Base-by-base conservation (phyloP, 2,797 vertebrate species). In the Setipinna tenuifilis region DNA sequence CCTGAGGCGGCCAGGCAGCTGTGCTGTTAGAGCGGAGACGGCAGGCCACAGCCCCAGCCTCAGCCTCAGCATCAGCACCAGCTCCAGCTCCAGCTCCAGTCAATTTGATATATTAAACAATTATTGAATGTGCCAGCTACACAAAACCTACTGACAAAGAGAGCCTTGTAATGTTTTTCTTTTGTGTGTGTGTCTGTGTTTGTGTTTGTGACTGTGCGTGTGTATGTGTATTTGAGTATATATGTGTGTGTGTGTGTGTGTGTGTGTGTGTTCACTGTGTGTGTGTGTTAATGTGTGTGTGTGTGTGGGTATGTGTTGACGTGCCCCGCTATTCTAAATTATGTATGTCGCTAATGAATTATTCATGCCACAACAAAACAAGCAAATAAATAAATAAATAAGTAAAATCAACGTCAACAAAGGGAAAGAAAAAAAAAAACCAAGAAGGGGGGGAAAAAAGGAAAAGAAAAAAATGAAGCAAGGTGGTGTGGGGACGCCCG, bases 91-190 rank as follows among this genome's bases (percentile, higher is more conserved):
- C n/a, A n/a, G n/a, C n/a, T n/a, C 89, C 89, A 94, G 93, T 94
- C 94, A 94, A 93, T 94, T 92, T 94, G 93, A 95, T 94, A 92
- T 93, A 94, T 95, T 94, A 94, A 95, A 95, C 93, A 94, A 95
- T 95, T 95, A 96, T 94, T 93, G 92, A 95, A 94, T 94, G 92
- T 94, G 93, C 93, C 93, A 94, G 92, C 92, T 93, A 95, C 25
- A 95, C 94, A 94, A 94, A 95, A 94, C 90, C 92, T 91, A 90
- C 89, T 92, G 93, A 94, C 92, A 95, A 92, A 94, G 92, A 93
- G 92, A 91, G 90, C 89, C 88, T 91, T 93, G 93, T 94, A 95
- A 95, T 94, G 93, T 93, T 90, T 88, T 25, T 31, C 25, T 68
- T 23, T 16, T 59, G 19, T 16, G 58, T 59, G 58, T 59, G 4